Evolutionary conservation across 2,113 vertebrate genomes (phyloP), one percentile per base, ranked within the genome.

Genomic region (Aramus guarauna): DNA sequence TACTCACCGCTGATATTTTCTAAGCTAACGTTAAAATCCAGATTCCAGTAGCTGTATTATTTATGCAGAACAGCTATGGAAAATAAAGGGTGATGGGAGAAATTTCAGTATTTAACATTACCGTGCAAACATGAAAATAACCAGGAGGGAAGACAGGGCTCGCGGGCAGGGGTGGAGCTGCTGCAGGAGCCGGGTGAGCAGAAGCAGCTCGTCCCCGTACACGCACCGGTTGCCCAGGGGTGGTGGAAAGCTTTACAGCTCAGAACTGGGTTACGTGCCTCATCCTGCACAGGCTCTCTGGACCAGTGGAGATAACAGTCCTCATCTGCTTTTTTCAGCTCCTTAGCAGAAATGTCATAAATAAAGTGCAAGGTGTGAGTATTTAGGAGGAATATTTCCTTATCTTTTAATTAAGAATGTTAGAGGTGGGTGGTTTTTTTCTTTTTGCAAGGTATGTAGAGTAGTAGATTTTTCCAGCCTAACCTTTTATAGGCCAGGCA

Each of bases 321-420:
- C 47, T 66, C 78, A 37, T 48, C 81, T 69, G 24, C n/a, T 74
- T 71, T 64, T 52, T 74, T 30, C 94, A 73, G 56, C 39, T 90
- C 56, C 88, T 90, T 63, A 67, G 59, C 85, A 90, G 75, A 95
- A 94, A 67, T 55, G 67, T 86, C 59, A 77, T 52, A 93, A 92
- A 82, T 79, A 93, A 93, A 90, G 94, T 58, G 63, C 67, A 82
- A 92, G 50, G 55, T 73, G 41, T 36, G 77, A 95, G 85, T 66
- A 88, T 84, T 93, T 92, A 88, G 82, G 71, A 94, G 81, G 78
- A 93, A 83, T 11, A 52, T 74, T 95, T 90, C 75, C 92, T 95
- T 96, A 94, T 96, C 94, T 96, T 95, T 95, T 96, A 96, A 96
- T 95, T 95, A 96, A 85, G 71, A 94, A 63, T 9, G 5, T 80